phyloP scores from a whole-genome alignment of 2,113 vertebrate genomes.

The Rhombomys opimus region DNA sequence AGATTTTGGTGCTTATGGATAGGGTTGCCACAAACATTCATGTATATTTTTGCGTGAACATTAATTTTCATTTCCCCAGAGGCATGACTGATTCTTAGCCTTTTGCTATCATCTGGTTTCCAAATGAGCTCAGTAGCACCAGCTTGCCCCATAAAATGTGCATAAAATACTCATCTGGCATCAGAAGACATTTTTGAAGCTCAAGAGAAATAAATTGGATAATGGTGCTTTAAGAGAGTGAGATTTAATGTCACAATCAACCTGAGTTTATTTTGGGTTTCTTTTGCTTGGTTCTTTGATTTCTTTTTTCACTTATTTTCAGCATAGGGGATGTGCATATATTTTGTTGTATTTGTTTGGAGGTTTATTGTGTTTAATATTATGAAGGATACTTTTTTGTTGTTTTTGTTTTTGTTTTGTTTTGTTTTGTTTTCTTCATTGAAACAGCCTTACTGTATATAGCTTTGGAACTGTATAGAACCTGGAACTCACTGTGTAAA shows the following conservation, averaged over 20 bases:
- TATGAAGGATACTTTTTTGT: not conserved
- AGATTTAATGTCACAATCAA: not conserved
- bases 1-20: not conserved
- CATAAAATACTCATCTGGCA: not conserved
- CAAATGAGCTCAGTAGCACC: not conserved
- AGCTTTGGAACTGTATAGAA: not conserved
- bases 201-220: not conserved
- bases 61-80: not conserved
- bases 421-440: not conserved
- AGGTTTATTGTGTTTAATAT: not conserved
- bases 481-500: not conserved
- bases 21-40: not conserved
- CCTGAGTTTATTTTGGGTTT: not conserved
- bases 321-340: not conserved
- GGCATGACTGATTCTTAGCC: not conserved
- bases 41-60: not conserved
- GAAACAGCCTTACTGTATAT: not conserved
- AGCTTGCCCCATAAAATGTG: not conserved
- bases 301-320: not conserved
- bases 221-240: not conserved
- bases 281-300: not conserved
- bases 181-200: not conserved
- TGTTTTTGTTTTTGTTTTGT: not conserved
- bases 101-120: not conserved
- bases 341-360: not conserved